Evolutionary conservation across 2,797 vertebrate genomes (phyloP).

Genomic region (Leptatherina wallacei): DNA sequence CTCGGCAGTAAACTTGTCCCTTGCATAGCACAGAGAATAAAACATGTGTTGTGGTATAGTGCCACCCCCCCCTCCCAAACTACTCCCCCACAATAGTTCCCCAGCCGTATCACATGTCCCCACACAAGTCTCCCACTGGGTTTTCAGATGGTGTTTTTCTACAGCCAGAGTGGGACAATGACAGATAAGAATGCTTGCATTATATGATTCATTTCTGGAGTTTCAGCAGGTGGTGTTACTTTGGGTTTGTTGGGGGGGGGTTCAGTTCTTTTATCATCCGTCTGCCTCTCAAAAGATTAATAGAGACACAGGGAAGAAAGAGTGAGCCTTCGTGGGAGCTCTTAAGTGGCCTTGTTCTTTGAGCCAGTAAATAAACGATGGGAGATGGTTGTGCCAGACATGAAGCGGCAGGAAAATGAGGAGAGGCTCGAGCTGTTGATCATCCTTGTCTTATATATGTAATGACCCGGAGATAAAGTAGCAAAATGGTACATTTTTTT

Average conservation of each 20-base stretch:
- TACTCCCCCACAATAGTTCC: slow-evolving; percentile 24
- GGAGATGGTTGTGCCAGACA: slow-evolving; percentile 71
- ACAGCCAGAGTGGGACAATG: slow-evolving; percentile 55
- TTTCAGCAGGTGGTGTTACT: slow-evolving; percentile 72
- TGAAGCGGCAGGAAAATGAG: slow-evolving; percentile 75
- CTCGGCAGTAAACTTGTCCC: slow-evolving; percentile 52
- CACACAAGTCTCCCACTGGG: slow-evolving; percentile 61
- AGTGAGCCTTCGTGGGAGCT: slow-evolving; percentile 65
- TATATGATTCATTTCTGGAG: slow-evolving; percentile 73
- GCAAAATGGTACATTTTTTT: slow-evolving; percentile 83
- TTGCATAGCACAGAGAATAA: slow-evolving; percentile 55
- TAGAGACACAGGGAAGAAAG: slow-evolving; percentile 65
- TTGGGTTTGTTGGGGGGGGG: slow-evolving; percentile 59
- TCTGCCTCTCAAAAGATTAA: slow-evolving; percentile 77
- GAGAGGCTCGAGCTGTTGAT: slow-evolving; percentile 82
- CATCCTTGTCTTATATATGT: slow-evolving; percentile 79
- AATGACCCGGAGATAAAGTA: slow-evolving; percentile 89
- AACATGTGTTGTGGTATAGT: slow-evolving; percentile 71
- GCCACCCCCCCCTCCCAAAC: background rate
- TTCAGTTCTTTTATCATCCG: slow-evolving; percentile 55
- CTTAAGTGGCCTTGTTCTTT: slow-evolving; percentile 76
- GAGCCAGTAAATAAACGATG: slow-evolving; percentile 73
- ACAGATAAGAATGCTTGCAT: slow-evolving; percentile 70
- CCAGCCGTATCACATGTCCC: slow-evolving; percentile 61
- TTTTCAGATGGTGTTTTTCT: slow-evolving; percentile 62